Conservation (phyloP, 2,113 vertebrate genomes). For the Oryzias celebensis region DNA sequence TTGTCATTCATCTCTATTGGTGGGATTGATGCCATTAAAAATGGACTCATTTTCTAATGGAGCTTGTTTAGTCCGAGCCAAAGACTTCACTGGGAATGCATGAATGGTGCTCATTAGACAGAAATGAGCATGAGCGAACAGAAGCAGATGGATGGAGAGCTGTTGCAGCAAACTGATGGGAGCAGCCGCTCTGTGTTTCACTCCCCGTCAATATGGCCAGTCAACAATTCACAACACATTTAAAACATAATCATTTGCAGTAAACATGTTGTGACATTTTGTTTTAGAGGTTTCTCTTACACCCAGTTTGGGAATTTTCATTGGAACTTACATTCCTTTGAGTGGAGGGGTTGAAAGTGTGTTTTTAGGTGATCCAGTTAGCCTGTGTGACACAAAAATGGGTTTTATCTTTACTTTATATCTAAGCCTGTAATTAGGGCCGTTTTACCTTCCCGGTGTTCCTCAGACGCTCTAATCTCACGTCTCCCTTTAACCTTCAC, state of each 20-base stretch:
- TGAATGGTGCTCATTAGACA: constrained; percentile 56
- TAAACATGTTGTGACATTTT: constrained; percentile 7
- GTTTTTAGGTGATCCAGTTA: background rate
- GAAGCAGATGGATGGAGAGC: constrained; percentile 47
- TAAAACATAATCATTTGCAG: constrained; percentile 27
- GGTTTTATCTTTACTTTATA: constrained; percentile 16
- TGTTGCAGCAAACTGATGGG: constrained; percentile 33
- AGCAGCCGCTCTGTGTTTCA: constrained; percentile 27
- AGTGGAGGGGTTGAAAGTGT: too few relatives aligned
- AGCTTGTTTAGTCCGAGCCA: constrained; percentile 53
- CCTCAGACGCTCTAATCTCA: constrained; percentile 52
- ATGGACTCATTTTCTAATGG: constrained; percentile 72
- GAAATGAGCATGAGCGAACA: constrained; percentile 34
- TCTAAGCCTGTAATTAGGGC: constrained; percentile 32
- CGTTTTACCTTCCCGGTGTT: constrained; percentile 30
- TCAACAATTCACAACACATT: constrained; percentile 36
- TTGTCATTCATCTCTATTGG: constrained; percentile 43
- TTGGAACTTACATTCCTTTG: too few relatives aligned
- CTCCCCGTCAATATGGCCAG: constrained; percentile 16
- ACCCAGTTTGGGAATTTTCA: background rate
- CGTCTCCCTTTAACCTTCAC: constrained; percentile 34
- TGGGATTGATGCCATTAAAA: constrained; percentile 1
- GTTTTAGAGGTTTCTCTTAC: background rate
- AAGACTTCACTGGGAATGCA: constrained; percentile 52
- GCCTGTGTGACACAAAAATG: constrained; percentile 24